Conservation (phyloP, 2,113 vertebrate species). For the Lipotes vexillifer region DNA sequence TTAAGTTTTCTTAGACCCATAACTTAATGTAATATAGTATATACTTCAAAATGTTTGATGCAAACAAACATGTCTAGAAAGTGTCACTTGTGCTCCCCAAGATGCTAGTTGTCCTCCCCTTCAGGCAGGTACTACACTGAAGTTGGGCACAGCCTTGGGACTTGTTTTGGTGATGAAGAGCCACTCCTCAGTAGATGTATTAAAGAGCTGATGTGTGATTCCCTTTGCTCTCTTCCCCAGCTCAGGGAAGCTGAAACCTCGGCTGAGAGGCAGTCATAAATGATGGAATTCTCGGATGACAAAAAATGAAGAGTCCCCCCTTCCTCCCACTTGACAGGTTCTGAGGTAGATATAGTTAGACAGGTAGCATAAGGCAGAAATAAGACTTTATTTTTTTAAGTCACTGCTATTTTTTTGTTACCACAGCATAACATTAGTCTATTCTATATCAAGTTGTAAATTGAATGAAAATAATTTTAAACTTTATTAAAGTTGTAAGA, state of each 20-base stretch:
- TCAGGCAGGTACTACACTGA: not conserved
- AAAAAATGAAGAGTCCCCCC: not conserved
- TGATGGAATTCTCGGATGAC: not conserved
- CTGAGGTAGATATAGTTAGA: not conserved
- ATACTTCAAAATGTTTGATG: not conserved
- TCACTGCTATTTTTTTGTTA: not conserved
- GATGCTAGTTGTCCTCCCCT: not conserved
- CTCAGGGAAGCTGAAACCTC: not conserved
- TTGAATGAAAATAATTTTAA: conserved; percentile 50
- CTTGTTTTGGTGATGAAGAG: not conserved
- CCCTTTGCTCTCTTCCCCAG: not conserved
- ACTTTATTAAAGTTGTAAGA: conserved; percentile 46
- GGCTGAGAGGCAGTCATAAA: not conserved
- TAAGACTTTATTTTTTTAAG: not conserved
- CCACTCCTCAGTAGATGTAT: not conserved
- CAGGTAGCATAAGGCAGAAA: not conserved
- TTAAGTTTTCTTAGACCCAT: not conserved
- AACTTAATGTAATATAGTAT: not conserved
- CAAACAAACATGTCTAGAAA: not conserved
- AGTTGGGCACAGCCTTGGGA: not conserved
- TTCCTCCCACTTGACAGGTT: too few relatives aligned
- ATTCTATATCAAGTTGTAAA: conserved; percentile 31
- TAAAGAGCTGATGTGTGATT: not conserved
- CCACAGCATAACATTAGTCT: not conserved
- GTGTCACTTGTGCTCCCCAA: not conserved